These are phyloP conservation scores for Xylocopa sonorina DNA, from an alignment of 1,140 invertebrate genomes.

Conservation along the genomic window DNA sequence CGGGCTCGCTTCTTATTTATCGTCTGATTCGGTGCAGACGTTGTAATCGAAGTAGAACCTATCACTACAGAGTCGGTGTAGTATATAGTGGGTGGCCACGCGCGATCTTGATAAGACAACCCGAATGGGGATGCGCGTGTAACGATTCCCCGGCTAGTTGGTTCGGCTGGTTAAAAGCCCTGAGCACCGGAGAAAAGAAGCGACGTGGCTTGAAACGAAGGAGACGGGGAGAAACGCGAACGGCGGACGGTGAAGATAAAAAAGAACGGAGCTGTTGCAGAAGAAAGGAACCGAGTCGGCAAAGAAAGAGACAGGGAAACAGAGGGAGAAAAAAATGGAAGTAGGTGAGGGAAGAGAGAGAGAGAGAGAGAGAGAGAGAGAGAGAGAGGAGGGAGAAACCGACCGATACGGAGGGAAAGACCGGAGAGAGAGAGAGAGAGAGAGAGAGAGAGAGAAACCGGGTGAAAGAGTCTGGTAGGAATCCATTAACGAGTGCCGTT, in stretches of 20 bases:
- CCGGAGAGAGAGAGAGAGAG: slow-evolving; percentile 37
- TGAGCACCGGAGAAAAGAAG: background rate
- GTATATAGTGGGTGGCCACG: too few relatives aligned
- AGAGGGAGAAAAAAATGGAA: slow-evolving; percentile 16
- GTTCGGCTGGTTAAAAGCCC: slow-evolving; percentile 39
- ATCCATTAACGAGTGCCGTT: slow-evolving; percentile 77
- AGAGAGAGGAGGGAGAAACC: slow-evolving; percentile 8
- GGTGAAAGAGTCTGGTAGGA: slow-evolving; percentile 57
- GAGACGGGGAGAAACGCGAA: slow-evolving; percentile 21
- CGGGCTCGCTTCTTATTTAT: background rate
- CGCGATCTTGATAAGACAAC: slow-evolving; percentile 14
- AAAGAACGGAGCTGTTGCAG: background rate
- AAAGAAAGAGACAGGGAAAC: background rate
- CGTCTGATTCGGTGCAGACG: too few relatives aligned
- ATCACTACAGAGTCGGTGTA: too few relatives aligned
- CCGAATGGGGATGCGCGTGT: slow-evolving; percentile 40
- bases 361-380: background rate
- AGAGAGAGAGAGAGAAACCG: slow-evolving; percentile 41
- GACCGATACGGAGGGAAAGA: slow-evolving; percentile 40
- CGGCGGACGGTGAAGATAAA: slow-evolving; percentile 19
- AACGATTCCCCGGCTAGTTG: slow-evolving; percentile 17
- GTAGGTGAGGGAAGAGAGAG: slow-evolving; percentile 10
- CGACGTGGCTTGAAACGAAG: slow-evolving; percentile 3
- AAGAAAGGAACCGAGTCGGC: background rate
- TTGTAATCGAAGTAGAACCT: too few relatives aligned